Percentiles rank a stretch among this genome's conserved stretches.
Evolutionary conservation across 1,140 invertebrate species (phyloP).

Genomic region (Sitobion miscanthi): DNA sequence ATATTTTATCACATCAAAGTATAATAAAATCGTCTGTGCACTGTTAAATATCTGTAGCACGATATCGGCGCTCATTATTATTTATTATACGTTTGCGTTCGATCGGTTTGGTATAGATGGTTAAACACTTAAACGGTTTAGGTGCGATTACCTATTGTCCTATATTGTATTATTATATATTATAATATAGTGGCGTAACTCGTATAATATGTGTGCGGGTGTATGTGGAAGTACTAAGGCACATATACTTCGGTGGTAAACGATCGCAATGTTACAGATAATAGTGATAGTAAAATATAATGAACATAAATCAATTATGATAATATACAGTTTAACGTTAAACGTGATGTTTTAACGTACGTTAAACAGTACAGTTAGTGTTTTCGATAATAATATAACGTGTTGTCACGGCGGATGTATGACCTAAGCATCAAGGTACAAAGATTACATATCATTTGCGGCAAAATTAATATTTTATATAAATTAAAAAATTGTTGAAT

Average conservation of each 20-base stretch:
- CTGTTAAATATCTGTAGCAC: background rate
- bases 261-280: background rate
- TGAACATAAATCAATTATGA: no score
- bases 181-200: no score
- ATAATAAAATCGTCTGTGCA: no score
- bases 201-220: no score
- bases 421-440: no score
- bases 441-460: no score
- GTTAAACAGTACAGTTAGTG: background rate
- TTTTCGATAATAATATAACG: background rate
- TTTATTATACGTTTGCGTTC: background rate
- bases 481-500: no score
- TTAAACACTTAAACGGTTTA: background rate
- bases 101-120: background rate
- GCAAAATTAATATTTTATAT: no score
- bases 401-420: background rate
- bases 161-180: background rate
- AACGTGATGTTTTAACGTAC: background rate
- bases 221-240: no score
- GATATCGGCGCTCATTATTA: background rate
- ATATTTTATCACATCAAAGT: no score
- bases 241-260: background rate
- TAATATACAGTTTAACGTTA: background rate
- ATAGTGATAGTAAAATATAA: no score
- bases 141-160: background rate